A percentile compares a stretch with the other conserved stretches of the same genome.
Evolutionary conservation across 2,888 invertebrate genomes (phyloP).

Genomic region (Congeria kusceri): DNA sequence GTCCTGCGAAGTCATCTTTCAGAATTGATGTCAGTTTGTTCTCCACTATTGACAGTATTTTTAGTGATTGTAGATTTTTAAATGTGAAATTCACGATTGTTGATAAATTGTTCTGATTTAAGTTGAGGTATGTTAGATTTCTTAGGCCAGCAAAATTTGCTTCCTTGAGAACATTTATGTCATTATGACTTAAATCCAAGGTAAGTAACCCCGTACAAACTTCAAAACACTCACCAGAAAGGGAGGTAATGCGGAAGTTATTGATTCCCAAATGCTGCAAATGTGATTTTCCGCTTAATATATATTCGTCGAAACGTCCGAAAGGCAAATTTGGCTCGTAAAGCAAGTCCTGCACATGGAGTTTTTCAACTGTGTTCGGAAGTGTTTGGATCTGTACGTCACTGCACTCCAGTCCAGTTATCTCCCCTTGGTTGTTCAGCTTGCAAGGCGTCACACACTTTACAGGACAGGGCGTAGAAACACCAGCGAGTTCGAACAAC

Average conservation of each 20-base stretch:
- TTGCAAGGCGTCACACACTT: conserved; percentile 45
- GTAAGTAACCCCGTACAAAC: conserved; percentile 49
- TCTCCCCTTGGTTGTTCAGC: conserved; percentile 30
- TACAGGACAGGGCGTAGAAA: conserved; percentile 27
- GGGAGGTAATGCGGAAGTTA: conserved; percentile 46
- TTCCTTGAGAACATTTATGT: conserved; percentile 29
- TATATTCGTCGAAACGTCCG: conserved; percentile 41
- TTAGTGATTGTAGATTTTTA: conserved; percentile 45
- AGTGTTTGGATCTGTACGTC: conserved; percentile 43
- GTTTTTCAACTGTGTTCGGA: conserved; percentile 35
- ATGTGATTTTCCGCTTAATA: conserved; percentile 37
- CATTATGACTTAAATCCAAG: conserved; percentile 59
- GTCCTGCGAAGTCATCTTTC: conserved; percentile 54
- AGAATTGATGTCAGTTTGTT: conserved; percentile 45
- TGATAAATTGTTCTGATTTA: conserved; percentile 59
- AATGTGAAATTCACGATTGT: conserved; percentile 54
- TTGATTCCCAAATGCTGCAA: conserved; percentile 53
- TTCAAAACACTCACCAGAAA: conserved; percentile 55
- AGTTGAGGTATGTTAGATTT: conserved; percentile 55
- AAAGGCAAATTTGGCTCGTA: conserved; percentile 7
- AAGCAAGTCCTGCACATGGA: conserved; percentile 30
- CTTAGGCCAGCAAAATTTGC: conserved; percentile 64
- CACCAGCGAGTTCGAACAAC: neutral
- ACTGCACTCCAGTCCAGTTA: conserved; percentile 49
- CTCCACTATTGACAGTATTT: conserved; percentile 55